Evolutionary conservation across 2,888 invertebrate genomes (phyloP), one percentile per base, ranked within the genome.

Genomic region (Anthoptus insignis): DNA sequence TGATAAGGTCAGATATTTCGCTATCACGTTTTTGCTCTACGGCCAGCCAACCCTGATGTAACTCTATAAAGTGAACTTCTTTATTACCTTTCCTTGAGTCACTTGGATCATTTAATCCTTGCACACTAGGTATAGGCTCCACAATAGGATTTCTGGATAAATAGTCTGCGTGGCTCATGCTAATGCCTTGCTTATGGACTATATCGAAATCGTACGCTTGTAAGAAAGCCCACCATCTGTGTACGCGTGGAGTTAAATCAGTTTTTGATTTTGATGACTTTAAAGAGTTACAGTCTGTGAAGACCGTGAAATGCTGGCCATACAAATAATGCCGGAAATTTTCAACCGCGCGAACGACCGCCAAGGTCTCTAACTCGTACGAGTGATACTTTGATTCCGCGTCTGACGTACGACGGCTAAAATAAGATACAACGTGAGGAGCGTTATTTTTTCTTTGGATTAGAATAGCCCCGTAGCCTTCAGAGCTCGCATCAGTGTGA

Each of bases 241-340:
- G 37, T 3, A 54, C 37, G 11, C 53, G 34, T 0, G 53, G 53
- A 2, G 37, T 16, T 5, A 54, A 4, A 9, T 54, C 77, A 0
- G 2, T 64, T 59, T 75, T 75, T 0, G 66, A 57, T 11, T 70
- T 68, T 0, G 75, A 71, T 0, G 73, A 71, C 24, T 75, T 73
- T 7, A 73, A 45, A 0, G 76, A 69, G 37, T 73, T 76, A 37
- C 73, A 75, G 27, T 75, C 73, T 0, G 75, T 75, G 14, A 64
- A 52, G 0, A 75, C 73, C 2, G 8, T 27, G 3, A 64, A 64
- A 0, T 45, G 0, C 0, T 1, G 29, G 0, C 52, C 59, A 7
- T 45, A 68, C 0, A 74, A 16, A 32, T 73, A 74, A n/a, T 74
- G 74, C 0, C 73, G 58, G 9, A 72, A 75, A 32, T 72, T 57